Base-by-base conservation (phyloP, 2,797 vertebrate species). In the Cichlasoma orientale region DNA sequence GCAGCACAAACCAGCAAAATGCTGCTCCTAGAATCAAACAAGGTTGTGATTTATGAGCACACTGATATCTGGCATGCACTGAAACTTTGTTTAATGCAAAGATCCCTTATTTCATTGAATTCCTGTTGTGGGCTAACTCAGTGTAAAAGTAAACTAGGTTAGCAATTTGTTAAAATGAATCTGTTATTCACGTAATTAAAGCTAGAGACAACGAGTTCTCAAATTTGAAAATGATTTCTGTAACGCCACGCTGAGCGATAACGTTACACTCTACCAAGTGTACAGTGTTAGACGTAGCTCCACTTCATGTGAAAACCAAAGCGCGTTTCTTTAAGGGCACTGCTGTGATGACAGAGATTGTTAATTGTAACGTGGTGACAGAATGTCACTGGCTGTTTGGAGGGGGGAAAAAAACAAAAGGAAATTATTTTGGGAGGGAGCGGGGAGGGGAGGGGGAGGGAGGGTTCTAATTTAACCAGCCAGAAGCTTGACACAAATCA, bases 401-500 rank as follows among this genome's bases (percentile, higher is more conserved):
- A 19, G 38, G 11, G 44, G 27, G 44, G 27, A 5, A 19, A 44
- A 18, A 47, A 84, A 27, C 58, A 38, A 79, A 66, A 75, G 44
- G n/a, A 79, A 36, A 55, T 25, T 19, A 58, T 59, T 25, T 27
- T 59, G 54, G 52, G 14, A 33, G 59, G 6, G 7, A 29, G 29
- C 3, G 29, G 29, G 31, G 29, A 29, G 5, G 29, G 29, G 29
- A 41, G 50, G 13, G 33, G 56, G 5, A 5, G 21, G 14, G 75
- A 13, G 23, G 74, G 80, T 74, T 86, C 55, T 71, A 79, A 86
- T 90, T 50, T 83, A 88, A 84, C 68, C 56, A 72, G 78, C 68
- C 71, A 8, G 70, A 78, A 86, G 47, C 75, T 61, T 66, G 80
- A 53, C 59, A 56, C 23, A 82, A 81, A 78, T 58, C 73, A 73